phyloP scores from a whole-genome alignment of 2,113 vertebrate genomes.

The Zosterops japonicus region DNA sequence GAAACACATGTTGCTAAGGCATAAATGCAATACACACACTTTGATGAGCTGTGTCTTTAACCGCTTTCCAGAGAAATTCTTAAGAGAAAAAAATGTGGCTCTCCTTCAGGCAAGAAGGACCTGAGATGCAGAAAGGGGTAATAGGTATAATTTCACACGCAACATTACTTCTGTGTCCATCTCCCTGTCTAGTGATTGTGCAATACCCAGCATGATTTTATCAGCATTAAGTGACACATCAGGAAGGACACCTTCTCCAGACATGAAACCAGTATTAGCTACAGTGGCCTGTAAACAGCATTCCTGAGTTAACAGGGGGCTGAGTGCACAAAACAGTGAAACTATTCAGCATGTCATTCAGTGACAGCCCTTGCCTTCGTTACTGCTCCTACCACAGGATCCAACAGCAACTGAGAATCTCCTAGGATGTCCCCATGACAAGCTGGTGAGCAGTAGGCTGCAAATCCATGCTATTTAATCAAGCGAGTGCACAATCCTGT shows the following conservation, averaged over 20 bases:
- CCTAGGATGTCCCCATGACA: neutral
- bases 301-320: neutral
- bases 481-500: accelerated
- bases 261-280: neutral
- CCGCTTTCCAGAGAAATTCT: neutral
- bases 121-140: neutral
- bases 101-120: neutral
- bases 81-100: neutral
- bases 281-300: neutral
- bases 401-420: neutral
- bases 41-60: neutral
- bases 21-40: neutral
- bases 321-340: neutral
- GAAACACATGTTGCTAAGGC: neutral
- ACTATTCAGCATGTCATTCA: neutral
- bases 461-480: neutral
- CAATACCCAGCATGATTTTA: neutral
- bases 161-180: neutral
- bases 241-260: neutral
- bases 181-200: neutral
- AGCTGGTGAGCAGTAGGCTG: neutral
- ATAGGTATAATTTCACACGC: neutral
- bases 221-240: neutral
- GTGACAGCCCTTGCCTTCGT: accelerated
- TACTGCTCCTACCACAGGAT: neutral